Base-by-base conservation (phyloP, 2,888 invertebrate genomes). In the Troides oblongomaculatus region DNA sequence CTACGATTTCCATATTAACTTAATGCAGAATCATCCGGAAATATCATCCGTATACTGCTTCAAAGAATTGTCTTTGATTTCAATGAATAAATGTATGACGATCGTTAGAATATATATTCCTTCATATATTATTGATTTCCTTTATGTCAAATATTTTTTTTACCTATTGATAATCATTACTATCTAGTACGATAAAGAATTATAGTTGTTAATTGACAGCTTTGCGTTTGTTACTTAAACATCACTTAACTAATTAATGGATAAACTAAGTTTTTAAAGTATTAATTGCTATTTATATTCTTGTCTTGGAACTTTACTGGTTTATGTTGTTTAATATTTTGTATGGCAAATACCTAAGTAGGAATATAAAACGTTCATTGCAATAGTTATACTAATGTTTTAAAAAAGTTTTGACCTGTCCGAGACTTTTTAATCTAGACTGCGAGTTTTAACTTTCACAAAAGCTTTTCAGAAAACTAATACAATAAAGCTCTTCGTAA, bases 391-490 rank as follows among this genome's bases (percentile, higher is more conserved):
- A 30, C 30, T 30, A 30, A 25, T 25, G 25, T 46, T 46, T 46
- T 46, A 46, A n/a, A 53, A n/a, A 53, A 18, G n/a, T 53, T n/a
- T 46, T 46, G 46, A 46, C 14, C 12, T 46, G 10, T 46, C 18
- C 53, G 53, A 39, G 36, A 64, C 57, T 64, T 57, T 57, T 21
- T 53, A 53, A 64, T 57, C 39, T 39, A 57, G 56, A 21, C 30
- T n/a, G 36, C 43, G 46, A 46, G 30, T 68, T 63, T 53, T 50
- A 64, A 68, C 58, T 64, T 64, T 68, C 30, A 64, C 59, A 53
- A 58, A 68, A 59, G 63, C 23, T 59, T 17, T 62, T 63, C 59
- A 21, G 36, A 50, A 60, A 58, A 59, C 23, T 58, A n/a, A 25
- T 66, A 53, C 39, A 63, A 21, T 59, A 36, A 67, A 63, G 57